These are phyloP conservation scores for Tuta absoluta DNA, from an alignment of 2,888 invertebrate genomes.

Conservation along the genomic window DNA sequence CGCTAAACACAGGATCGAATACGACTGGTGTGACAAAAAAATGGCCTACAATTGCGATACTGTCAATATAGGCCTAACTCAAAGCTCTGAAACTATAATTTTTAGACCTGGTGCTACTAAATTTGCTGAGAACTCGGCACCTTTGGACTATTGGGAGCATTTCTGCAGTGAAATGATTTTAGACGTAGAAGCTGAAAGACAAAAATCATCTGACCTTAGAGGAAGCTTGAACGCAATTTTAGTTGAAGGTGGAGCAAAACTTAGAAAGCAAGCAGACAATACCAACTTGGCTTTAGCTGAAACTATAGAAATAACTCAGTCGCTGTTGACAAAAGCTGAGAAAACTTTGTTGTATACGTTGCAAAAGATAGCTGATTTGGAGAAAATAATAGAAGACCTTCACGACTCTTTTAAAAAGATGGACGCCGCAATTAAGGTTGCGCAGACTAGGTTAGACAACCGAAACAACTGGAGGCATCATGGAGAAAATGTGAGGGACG, in stretches of 20 bases:
- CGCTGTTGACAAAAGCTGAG: slow-evolving; percentile 86
- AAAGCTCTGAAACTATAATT: slow-evolving; percentile 85
- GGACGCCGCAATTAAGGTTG: slow-evolving; percentile 92
- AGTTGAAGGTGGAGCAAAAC: slow-evolving; percentile 88
- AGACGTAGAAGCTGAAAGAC: slow-evolving; percentile 87
- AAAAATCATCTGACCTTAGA: slow-evolving; percentile 87
- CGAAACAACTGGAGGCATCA: slow-evolving; percentile 87
- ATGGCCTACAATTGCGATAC: slow-evolving; percentile 90
- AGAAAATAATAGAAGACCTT: slow-evolving; percentile 86
- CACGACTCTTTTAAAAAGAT: slow-evolving; percentile 86
- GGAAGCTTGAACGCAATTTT: slow-evolving; percentile 87
- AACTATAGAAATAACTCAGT: slow-evolving; percentile 89
- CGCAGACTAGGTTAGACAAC: slow-evolving; percentile 92
- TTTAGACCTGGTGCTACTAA: slow-evolving; percentile 91
- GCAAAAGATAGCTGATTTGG: slow-evolving; percentile 88
- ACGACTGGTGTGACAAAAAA: slow-evolving; percentile 95
- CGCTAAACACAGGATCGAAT: slow-evolving; percentile 90
- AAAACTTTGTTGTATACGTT: slow-evolving; percentile 86
- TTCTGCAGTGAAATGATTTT: slow-evolving; percentile 89
- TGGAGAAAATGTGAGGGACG: slow-evolving; percentile 92
- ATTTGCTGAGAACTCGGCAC: slow-evolving; percentile 86
- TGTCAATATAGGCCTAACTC: slow-evolving; percentile 84
- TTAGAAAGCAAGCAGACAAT: slow-evolving; percentile 90
- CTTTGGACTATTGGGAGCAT: slow-evolving; percentile 90
- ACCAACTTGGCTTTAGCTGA: slow-evolving; percentile 89